Conservation (phyloP, 1,140 invertebrate genomes). For the Drosophila ananassae region DNA sequence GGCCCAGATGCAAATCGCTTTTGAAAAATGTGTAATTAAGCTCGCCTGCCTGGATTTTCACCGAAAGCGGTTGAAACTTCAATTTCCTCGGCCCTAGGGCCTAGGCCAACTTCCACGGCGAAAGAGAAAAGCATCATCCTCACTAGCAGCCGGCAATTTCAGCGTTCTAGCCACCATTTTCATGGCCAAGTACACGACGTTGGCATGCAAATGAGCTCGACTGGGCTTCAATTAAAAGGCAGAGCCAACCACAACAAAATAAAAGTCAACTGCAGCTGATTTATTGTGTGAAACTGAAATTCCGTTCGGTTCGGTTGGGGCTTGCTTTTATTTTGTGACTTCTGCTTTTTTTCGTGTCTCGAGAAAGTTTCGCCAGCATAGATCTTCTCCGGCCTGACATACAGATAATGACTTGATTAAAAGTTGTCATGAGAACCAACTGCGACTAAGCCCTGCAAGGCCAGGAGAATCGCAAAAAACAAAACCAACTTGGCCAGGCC, state of each 20-base stretch:
- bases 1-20: slow-evolving; percentile 33
- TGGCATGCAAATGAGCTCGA: slow-evolving; percentile 64
- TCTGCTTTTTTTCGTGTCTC: slow-evolving; percentile 37
- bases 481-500: slow-evolving; percentile 5
- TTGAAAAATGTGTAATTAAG: slow-evolving; percentile 51
- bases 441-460: slow-evolving; percentile 33
- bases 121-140: slow-evolving; percentile 2
- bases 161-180: slow-evolving; percentile 41
- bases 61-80: neutral
- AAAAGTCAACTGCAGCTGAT: slow-evolving; percentile 69
- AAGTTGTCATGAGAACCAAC: slow-evolving; percentile 73
- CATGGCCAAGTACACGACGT: slow-evolving; percentile 49
- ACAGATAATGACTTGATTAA: slow-evolving; percentile 79
- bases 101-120: slow-evolving; percentile 7
- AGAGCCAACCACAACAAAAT: slow-evolving; percentile 33
- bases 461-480: slow-evolving; percentile 10
- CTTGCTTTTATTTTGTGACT: slow-evolving; percentile 28
- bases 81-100: neutral
- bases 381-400: slow-evolving; percentile 51
- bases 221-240: slow-evolving; percentile 69
- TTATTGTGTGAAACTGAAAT: slow-evolving; percentile 80
- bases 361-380: slow-evolving; percentile 65
- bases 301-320: slow-evolving; percentile 14
- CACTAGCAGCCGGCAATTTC: slow-evolving; percentile 13
- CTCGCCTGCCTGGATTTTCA: slow-evolving; percentile 15